phyloP scores from a whole-genome alignment of 2,113 vertebrate genomes.

The Gambusia affinis region DNA sequence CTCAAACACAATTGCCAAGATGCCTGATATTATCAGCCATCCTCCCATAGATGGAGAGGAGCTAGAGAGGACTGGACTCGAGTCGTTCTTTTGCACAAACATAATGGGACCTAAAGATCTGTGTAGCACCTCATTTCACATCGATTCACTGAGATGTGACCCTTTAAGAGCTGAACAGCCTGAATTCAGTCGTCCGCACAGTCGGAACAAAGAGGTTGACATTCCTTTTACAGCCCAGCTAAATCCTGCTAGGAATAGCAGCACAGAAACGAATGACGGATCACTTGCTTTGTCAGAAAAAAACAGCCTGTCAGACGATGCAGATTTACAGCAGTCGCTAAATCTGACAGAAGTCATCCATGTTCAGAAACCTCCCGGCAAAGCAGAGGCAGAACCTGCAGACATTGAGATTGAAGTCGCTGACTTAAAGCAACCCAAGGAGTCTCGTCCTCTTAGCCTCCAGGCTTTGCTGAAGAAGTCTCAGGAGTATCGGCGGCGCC shows the following conservation, averaged over 20 bases:
- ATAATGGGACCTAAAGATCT: slow-evolving; percentile 15
- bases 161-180: slow-evolving; percentile 7
- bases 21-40: slow-evolving; percentile 72
- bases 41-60: slow-evolving; percentile 73
- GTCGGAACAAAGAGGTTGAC: neutral
- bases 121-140: slow-evolving; percentile 9
- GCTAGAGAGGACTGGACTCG: slow-evolving; percentile 56
- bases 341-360: slow-evolving; percentile 17
- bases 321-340: slow-evolving; percentile 9
- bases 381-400: slow-evolving; percentile 22
- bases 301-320: slow-evolving; percentile 21
- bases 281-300: slow-evolving; percentile 11
- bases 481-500: slow-evolving; percentile 75
- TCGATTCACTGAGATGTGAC: slow-evolving; percentile 24
- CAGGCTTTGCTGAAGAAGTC: slow-evolving; percentile 81
- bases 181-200: slow-evolving; percentile 8
- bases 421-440: slow-evolving; percentile 23
- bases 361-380: slow-evolving; percentile 7
- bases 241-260: slow-evolving; percentile 19
- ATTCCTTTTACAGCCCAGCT: neutral
- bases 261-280: slow-evolving; percentile 10
- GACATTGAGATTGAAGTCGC: slow-evolving; percentile 5
- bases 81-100: slow-evolving; percentile 18
- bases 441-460: slow-evolving; percentile 71
- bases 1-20: slow-evolving; percentile 46